Percentiles rank a stretch among this genome's conserved stretches.
Evolutionary conservation across 2,113 vertebrate species (phyloP).

Genomic region (Paraplagusia blochii): DNA sequence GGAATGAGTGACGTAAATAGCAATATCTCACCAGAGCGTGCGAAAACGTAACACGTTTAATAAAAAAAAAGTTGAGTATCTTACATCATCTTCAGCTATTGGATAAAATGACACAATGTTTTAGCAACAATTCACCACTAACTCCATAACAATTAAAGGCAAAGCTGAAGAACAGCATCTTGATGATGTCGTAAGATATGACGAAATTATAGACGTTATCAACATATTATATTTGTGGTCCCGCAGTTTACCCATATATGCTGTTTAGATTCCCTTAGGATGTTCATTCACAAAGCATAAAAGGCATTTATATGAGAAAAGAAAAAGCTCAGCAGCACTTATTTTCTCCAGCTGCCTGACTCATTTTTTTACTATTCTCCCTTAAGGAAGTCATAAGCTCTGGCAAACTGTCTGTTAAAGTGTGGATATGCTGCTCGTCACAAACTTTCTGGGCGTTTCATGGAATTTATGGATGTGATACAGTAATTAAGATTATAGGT

Average conservation of each 20-base stretch:
- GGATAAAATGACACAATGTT: not conserved
- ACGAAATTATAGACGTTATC: slow-evolving; percentile 15
- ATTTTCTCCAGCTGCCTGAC: slow-evolving; percentile 50
- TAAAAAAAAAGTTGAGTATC: not conserved
- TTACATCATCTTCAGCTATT: slow-evolving; percentile 4
- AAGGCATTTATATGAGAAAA: slow-evolving; percentile 45
- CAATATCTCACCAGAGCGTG: slow-evolving; percentile 5
- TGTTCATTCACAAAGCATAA: slow-evolving; percentile 52
- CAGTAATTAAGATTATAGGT: slow-evolving; percentile 40
- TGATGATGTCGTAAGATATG: not conserved
- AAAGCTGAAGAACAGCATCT: not conserved
- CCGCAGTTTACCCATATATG: slow-evolving; percentile 36
- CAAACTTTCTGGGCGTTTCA: slow-evolving; percentile 37
- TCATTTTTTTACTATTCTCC: slow-evolving; percentile 45
- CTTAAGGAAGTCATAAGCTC: slow-evolving; percentile 41
- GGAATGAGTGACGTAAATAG: slow-evolving; percentile 33
- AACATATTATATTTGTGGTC: slow-evolving; percentile 23
- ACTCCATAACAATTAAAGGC: slow-evolving; percentile 2
- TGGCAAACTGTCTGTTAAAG: slow-evolving; percentile 45
- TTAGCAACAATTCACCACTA: too few species aligned
- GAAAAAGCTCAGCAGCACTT: slow-evolving; percentile 30
- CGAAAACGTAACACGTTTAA: slow-evolving; percentile 3
- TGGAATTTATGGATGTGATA: slow-evolving; percentile 21
- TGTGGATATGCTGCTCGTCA: slow-evolving; percentile 21
- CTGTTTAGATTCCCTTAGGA: slow-evolving; percentile 33